Percentiles rank a stretch among this genome's conserved stretches.
These are phyloP conservation scores for Watsonalla cultraria DNA, from an alignment of 2,888 invertebrate genomes.

Conservation along the genomic window DNA sequence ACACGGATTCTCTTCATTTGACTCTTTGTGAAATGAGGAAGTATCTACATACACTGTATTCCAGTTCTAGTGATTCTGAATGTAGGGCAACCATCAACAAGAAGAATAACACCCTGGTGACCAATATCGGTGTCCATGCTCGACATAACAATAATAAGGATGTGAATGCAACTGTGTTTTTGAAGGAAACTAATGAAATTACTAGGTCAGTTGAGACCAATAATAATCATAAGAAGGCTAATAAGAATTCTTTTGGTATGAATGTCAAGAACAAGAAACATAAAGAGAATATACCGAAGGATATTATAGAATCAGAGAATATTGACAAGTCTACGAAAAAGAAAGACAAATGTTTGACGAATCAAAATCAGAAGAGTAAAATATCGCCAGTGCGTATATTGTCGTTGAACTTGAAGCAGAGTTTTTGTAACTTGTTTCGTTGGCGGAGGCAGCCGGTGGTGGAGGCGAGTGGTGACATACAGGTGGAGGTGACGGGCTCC, in stretches of 20 bases:
- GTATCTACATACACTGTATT: conserved; percentile 89
- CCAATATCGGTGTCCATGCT: conserved; percentile 59
- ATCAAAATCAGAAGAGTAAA: conserved; percentile 69
- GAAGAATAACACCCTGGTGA: conserved; percentile 67
- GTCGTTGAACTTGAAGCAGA: conserved; percentile 88
- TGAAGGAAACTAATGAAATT: conserved; percentile 55
- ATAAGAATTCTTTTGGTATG: conserved; percentile 77
- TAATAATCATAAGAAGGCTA: conserved; percentile 68
- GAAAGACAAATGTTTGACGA: conserved; percentile 16
- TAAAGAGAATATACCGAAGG: conserved; percentile 56
- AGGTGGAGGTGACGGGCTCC: conserved; percentile 23
- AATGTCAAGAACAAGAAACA: conserved; percentile 82
- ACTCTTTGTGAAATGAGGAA: conserved; percentile 91
- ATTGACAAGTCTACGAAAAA: conserved; percentile 60
- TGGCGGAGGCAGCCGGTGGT: conserved; percentile 67
- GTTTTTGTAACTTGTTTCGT: conserved; percentile 90
- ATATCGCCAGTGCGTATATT: conserved; percentile 83
- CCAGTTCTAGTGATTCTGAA: conserved; percentile 84
- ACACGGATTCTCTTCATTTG: conserved; percentile 87
- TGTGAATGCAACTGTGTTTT: conserved; percentile 38
- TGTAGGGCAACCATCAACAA: conserved; percentile 67
- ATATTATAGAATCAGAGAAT: conserved; percentile 57
- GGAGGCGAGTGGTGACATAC: conserved; percentile 38
- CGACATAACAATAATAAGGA: conserved; percentile 50
- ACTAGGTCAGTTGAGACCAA: conserved; percentile 56